These are phyloP conservation scores for Galendromus occidentalis DNA, from an alignment of 1,140 invertebrate species.

Conservation along the genomic window DNA sequence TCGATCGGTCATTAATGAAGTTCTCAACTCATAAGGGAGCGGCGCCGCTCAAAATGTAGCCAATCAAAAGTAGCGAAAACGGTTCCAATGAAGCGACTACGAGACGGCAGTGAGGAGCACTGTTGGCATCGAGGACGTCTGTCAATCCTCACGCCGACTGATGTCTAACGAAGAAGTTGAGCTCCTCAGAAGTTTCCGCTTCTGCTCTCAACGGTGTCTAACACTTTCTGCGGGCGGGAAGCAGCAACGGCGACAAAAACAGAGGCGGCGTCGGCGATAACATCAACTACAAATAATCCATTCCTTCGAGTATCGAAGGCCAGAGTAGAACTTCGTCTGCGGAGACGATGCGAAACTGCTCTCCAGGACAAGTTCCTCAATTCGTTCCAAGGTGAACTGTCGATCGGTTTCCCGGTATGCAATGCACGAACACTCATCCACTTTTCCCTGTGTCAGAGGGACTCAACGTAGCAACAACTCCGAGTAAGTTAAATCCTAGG, in stretches of 20 bases:
- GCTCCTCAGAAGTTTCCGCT: not conserved
- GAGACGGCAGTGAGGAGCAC: not conserved
- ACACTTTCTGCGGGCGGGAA: not conserved
- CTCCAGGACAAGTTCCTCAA: not conserved
- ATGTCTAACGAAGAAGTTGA: not conserved
- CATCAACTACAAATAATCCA: not conserved
- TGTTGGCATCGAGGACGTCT: not conserved
- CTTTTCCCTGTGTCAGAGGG: too few relatives aligned
- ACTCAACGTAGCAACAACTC: too few relatives aligned
- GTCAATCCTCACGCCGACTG: not conserved
- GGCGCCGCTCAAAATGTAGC: not conserved
- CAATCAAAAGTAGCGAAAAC: too few relatives aligned
- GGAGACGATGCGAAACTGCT: not conserved
- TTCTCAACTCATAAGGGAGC: not conserved
- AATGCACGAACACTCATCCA: not conserved
- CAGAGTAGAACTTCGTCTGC: not conserved
- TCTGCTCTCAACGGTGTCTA: not conserved
- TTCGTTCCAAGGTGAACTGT: not conserved
- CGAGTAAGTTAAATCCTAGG: too few relatives aligned
- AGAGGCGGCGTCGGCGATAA: not conserved
- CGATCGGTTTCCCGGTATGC: not conserved
- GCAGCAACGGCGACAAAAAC: not conserved
- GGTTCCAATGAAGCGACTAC: too few relatives aligned
- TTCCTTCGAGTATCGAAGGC: not conserved
- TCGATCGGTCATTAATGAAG: not conserved